Evolutionary conservation across 2,888 invertebrate species (phyloP), one percentile per base, ranked within the genome.

Genomic region (Drosophila suboccidentalis): DNA sequence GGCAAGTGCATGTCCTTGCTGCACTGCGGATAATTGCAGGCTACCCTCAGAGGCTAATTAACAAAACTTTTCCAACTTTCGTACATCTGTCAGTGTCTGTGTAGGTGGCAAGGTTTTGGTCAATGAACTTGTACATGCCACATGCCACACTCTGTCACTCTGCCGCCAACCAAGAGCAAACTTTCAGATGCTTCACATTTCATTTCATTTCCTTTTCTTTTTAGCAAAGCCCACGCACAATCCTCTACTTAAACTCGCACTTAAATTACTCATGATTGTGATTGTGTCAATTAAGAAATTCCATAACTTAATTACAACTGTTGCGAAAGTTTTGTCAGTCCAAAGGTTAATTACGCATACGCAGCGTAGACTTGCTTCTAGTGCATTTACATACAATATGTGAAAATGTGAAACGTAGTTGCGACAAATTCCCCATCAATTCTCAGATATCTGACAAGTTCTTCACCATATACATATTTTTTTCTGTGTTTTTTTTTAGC

Each of bases 401-500:
- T 22, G 13, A 43, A 55, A 44, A 17, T 26, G 3, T 26, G 3
- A 54, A 19, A 26, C n/a, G n/a, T 46, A 46, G 11, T 44, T 34
- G 11, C 58, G 19, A 44, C 50, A 49, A 67, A 63, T 69, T 63
- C 68, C 64, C 62, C 64, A 75, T 34, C 60, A 61, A 61, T 47
- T 49, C 43, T 29, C 29, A 22, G n/a, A 22, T 39, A 46, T 54
- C 26, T 47, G 47, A 47, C 19, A 36, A 50, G 13, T 17, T 38
- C 0, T 49, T 49, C 13, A 13, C 36, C 41, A 65, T 59, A 47
- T 26, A 22, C 22, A 22, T 22, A 22, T 22, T 22, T 22, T 4
- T 22, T 22, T 22, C 5, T 38, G 19, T 26, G 36, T 34, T 39
- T 49, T 55, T 26, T 38, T 94, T 51, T 89, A 94, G 93, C 93